Conservation (phyloP, 2,797 vertebrate genomes). For the Enteromius viviparus region DNA sequence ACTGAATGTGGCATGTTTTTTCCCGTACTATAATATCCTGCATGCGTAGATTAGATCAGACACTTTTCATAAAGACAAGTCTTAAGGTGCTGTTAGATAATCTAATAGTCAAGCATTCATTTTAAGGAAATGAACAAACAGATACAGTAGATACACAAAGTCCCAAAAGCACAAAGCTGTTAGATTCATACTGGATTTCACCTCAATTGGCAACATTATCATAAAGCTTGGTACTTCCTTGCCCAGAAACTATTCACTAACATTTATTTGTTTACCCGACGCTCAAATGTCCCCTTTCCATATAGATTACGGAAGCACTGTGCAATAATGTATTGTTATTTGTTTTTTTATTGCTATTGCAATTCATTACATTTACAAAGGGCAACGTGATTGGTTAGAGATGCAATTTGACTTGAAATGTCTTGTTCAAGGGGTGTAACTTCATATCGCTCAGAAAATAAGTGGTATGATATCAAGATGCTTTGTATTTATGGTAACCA, state of each 20-base stretch:
- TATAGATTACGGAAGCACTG: not conserved
- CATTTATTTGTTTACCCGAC: not conserved
- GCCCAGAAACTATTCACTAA: not conserved
- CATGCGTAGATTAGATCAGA: not conserved
- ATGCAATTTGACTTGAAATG: not conserved
- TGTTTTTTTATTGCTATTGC: not conserved
- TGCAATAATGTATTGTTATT: not conserved
- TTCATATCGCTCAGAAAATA: not conserved
- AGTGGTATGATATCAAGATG: not conserved
- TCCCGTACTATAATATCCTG: not conserved
- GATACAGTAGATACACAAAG: not conserved
- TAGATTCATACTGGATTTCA: not conserved
- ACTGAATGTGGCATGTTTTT: too few species aligned
- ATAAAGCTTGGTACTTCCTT: slow-evolving; percentile 5
- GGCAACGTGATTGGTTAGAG: not conserved
- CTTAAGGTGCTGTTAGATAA: not conserved
- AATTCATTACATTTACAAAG: slow-evolving; percentile 7
- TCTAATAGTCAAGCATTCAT: not conserved
- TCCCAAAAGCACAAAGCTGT: not conserved
- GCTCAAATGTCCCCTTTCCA: not conserved
- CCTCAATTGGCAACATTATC: not conserved
- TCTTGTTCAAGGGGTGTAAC: not conserved
- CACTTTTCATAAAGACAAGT: not conserved
- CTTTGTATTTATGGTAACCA: not conserved
- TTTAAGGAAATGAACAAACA: not conserved